A percentile compares a stretch with the other conserved stretches of the same genome.
These are phyloP conservation scores for Pseudomyrmex dendroicus DNA, from an alignment of 1,140 invertebrate species.

Conservation along the genomic window DNA sequence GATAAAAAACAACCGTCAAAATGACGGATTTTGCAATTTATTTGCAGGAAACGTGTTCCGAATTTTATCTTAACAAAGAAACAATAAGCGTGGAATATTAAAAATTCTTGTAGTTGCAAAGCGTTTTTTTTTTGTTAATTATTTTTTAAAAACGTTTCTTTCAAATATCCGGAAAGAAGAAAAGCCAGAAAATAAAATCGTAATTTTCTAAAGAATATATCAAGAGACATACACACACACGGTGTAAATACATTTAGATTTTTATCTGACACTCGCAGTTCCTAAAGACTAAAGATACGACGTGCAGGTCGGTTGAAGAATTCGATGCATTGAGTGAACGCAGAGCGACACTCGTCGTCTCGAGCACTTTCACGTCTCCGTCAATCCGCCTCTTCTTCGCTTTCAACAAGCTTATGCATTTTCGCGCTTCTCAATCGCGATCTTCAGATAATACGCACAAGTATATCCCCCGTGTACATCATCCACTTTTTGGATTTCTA, in stretches of 20 bases:
- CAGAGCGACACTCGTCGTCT: not conserved
- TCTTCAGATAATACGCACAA: slow-evolving; percentile 39
- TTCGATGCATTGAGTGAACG: not conserved
- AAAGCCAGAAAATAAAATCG: too few species aligned
- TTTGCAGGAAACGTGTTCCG: not conserved
- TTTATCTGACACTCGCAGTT: not conserved
- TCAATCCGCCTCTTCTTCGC: slow-evolving; percentile 1
- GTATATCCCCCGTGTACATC: not conserved
- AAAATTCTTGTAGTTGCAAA: too few species aligned
- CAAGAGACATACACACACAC: too few species aligned
- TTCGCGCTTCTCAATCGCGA: slow-evolving; percentile 33
- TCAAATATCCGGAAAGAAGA: too few species aligned
- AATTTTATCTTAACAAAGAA: not conserved
- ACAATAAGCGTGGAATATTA: too few species aligned
- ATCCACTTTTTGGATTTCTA: slow-evolving; percentile 4
- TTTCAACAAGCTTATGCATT: not conserved
- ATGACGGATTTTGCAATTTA: too few species aligned
- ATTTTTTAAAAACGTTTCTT: too few species aligned
- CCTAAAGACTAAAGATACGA: not conserved
- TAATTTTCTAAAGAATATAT: not conserved
- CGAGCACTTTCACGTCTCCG: slow-evolving; percentile 52
- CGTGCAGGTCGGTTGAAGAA: not conserved
- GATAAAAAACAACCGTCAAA: too few species aligned
- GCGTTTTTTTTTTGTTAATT: too few species aligned
- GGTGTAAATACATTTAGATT: not conserved